Evolutionary conservation across 1,140 invertebrate species (phyloP).

Genomic region (Drosophila bocki): DNA sequence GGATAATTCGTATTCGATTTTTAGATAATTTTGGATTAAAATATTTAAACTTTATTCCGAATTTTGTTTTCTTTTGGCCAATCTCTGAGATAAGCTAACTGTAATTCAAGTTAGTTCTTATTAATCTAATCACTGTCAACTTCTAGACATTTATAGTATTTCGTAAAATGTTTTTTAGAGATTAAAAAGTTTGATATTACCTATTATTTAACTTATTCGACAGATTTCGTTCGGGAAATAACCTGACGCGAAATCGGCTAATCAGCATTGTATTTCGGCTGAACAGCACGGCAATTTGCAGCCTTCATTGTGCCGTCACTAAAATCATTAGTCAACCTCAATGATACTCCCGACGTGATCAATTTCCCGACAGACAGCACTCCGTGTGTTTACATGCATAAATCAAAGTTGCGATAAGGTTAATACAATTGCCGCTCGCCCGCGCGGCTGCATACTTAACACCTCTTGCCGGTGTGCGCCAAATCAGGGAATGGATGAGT

Average conservation of each 20-base stretch:
- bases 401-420: conserved; percentile 72
- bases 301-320: background rate
- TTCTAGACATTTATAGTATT: background rate
- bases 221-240: background rate
- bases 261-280: conserved; percentile 9
- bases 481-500: conserved; percentile 27
- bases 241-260: background rate
- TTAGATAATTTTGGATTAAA: too few species aligned
- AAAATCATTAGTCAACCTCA: conserved; percentile 50
- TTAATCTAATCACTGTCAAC: too few species aligned
- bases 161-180: background rate
- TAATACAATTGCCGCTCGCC: conserved; percentile 60
- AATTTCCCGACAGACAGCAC: conserved; percentile 31
- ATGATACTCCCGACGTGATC: conserved; percentile 19
- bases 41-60: too few species aligned
- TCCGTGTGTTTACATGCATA: conserved; percentile 65
- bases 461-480: conserved; percentile 56
- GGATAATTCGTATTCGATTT: too few species aligned
- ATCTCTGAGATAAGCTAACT: too few species aligned
- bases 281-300: conserved; percentile 5
- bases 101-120: too few species aligned
- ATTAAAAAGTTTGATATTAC: background rate
- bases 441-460: conserved; percentile 58
- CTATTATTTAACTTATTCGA: background rate
- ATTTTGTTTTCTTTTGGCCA: too few species aligned